phyloP scores from a whole-genome alignment of 2,113 vertebrate species.

The Catharus minimus region DNA sequence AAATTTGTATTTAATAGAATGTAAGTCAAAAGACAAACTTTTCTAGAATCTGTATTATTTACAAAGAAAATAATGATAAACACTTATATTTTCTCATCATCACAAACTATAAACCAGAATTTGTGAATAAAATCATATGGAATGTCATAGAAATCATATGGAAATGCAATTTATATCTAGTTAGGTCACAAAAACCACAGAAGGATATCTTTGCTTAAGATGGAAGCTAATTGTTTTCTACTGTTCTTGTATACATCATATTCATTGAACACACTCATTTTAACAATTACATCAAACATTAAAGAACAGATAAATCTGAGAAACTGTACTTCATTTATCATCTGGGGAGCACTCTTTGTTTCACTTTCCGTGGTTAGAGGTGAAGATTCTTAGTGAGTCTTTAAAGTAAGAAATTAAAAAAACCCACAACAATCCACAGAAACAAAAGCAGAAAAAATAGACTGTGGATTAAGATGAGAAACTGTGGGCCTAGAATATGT shows the following conservation, averaged over 20 bases:
- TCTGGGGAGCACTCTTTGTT: conserved; percentile 71
- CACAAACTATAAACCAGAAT: background rate
- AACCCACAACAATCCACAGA: background rate
- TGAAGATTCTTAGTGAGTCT: background rate
- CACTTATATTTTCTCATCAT: background rate
- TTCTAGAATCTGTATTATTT: background rate
- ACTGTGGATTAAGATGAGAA: background rate
- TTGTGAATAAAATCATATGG: conserved; percentile 69
- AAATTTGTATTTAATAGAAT: background rate
- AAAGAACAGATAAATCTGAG: conserved; percentile 78
- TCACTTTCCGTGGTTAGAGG: conserved; percentile 28
- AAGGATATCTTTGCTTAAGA: background rate
- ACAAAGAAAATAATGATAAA: background rate
- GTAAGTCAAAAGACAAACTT: background rate
- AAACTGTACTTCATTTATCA: conserved; percentile 78
- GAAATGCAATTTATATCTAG: conserved; percentile 27
- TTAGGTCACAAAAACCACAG: conserved; percentile 67
- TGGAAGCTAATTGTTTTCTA: conserved; percentile 25
- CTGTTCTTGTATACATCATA: background rate
- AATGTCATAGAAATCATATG: conserved; percentile 53
- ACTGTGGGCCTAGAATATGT: background rate
- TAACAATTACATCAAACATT: conserved; percentile 75
- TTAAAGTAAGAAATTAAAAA: background rate
- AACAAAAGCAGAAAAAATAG: background rate
- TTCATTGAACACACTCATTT: conserved; percentile 50